Evolutionary conservation across 2,888 invertebrate species (phyloP), one percentile per base, ranked within the genome.

Genomic region (Drosophila pegasa): DNA sequence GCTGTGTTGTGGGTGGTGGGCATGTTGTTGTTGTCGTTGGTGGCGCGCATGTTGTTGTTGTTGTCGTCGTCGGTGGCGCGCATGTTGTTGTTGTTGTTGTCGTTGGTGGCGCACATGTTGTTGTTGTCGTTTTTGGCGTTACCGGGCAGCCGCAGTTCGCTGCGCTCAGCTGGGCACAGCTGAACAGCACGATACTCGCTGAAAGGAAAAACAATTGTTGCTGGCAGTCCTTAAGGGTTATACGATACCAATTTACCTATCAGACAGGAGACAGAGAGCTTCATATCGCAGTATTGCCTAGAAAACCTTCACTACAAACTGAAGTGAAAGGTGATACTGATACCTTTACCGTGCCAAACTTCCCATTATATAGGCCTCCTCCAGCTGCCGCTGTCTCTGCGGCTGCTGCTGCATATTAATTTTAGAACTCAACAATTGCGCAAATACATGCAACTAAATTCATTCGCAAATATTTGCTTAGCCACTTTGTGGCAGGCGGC

Each of bases 231-330:
- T 35, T 12, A 8, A 22, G 7, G 7, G 3, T 16, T 10, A 25
- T 1, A 12, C 12, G 35, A 35, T 22, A 12, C n/a, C 7, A 29
- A 18, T 16, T 48, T 68, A 61, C 69, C 71, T 54, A 72, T 38
- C 7, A 72, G 43, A 22, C 25, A 58, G 45, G 25, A 40, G 41
- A 61, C 20, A 9, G 27, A 3, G 5, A 40, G 12, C 29, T 74
- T 43, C 75, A 74, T 74, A 25, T 9, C 14, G 20, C 20, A 16
- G 9, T 27, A 14, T 16, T 56, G 0, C 3, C 22, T 14, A n/a
- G 35, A 45, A 27, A 60, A 12, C 48, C 45, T 45, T 37, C 33
- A 59, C 33, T 56, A 12, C 16, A 18, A 5, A 10, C 31, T 25
- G n/a, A 57, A 47, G 57, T 47, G 57, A 47, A 40, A 31, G 38